Percentiles rank a stretch among this genome's conserved stretches.
These are phyloP conservation scores for Rhea americana DNA, from an alignment of 2,113 vertebrate species.

Conservation along the genomic window DNA sequence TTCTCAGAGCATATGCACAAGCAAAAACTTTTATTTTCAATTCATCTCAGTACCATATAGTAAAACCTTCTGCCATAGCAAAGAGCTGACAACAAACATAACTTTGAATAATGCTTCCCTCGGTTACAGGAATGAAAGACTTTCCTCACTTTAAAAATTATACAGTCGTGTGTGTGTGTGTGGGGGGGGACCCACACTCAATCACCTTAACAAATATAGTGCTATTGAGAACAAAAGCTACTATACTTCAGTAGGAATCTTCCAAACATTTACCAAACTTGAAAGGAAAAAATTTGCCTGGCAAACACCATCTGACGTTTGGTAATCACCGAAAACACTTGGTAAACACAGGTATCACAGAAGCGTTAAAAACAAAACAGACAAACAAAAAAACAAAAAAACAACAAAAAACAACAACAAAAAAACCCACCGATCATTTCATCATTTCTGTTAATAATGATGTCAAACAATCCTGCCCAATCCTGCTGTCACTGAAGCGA, in stretches of 20 bases:
- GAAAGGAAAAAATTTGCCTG: not conserved
- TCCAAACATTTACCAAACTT: not conserved
- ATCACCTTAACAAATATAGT: too few relatives aligned
- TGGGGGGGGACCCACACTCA: too few relatives aligned
- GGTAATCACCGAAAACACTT: not conserved
- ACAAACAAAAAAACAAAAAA: rapidly evolving
- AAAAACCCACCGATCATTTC: too few relatives aligned
- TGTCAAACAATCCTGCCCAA: too few relatives aligned
- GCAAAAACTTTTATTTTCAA: not conserved
- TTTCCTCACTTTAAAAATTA: not conserved
- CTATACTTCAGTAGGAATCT: rapidly evolving
- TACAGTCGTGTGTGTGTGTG: too few relatives aligned
- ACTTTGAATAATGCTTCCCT: not conserved
- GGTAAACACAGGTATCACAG: not conserved
- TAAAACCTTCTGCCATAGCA: not conserved
- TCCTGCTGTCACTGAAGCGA: not conserved
- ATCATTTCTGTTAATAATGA: not conserved
- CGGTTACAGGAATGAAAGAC: not conserved
- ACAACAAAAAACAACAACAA: too few relatives aligned
- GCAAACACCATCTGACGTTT: not conserved
- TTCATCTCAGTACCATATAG: rapidly evolving
- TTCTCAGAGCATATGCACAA: not conserved
- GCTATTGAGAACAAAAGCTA: not conserved
- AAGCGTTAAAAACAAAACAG: not conserved
- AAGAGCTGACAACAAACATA: not conserved